Evolutionary conservation across 2,797 vertebrate species (phyloP).

Genomic region (Ctenopoma multispine): DNA sequence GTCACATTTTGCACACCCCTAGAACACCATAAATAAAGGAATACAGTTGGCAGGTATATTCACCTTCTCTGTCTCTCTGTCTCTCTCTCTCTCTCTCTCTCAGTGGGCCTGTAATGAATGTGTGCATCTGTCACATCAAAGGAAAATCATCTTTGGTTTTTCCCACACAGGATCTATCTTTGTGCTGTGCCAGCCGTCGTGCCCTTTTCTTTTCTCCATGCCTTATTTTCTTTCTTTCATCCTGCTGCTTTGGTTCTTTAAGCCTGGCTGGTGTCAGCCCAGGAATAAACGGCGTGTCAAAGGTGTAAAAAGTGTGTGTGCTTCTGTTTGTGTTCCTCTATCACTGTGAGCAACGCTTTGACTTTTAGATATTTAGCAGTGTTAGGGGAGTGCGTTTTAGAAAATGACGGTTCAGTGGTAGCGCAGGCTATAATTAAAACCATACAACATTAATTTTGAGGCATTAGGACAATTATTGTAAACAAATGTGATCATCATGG

Average conservation of each 20-base stretch:
- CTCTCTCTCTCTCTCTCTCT: slow-evolving; percentile 14
- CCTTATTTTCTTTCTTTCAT: slow-evolving; percentile 36
- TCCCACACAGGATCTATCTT: slow-evolving; percentile 25
- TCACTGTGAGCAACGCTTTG: slow-evolving; percentile 26
- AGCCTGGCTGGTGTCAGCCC: slow-evolving; percentile 40
- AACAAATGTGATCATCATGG: slow-evolving; percentile 4
- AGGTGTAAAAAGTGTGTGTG: slow-evolving; percentile 32
- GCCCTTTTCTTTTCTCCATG: slow-evolving; percentile 23
- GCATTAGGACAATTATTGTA: slow-evolving; percentile 19
- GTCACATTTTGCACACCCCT: slow-evolving; percentile 9
- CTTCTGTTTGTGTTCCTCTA: slow-evolving; percentile 6
- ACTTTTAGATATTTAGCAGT: slow-evolving; percentile 9
- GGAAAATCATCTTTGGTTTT: slow-evolving; percentile 45
- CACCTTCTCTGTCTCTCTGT: slow-evolving; percentile 16
- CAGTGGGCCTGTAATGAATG: slow-evolving; percentile 32
- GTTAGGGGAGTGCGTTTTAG: background rate
- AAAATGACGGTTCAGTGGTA: background rate
- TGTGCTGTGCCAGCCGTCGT: slow-evolving; percentile 27
- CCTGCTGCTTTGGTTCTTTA: slow-evolving; percentile 37
- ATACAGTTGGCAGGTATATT: slow-evolving; percentile 39
- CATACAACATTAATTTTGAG: background rate
- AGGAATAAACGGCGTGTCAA: slow-evolving; percentile 40
- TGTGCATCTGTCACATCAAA: slow-evolving; percentile 67
- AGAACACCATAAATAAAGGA: slow-evolving; percentile 5
- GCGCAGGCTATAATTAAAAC: slow-evolving; percentile 6